A percentile compares a stretch with the other conserved stretches of the same genome.
phyloP scores from a whole-genome alignment of 2,888 invertebrate genomes.

The Drosophila colorata region DNA sequence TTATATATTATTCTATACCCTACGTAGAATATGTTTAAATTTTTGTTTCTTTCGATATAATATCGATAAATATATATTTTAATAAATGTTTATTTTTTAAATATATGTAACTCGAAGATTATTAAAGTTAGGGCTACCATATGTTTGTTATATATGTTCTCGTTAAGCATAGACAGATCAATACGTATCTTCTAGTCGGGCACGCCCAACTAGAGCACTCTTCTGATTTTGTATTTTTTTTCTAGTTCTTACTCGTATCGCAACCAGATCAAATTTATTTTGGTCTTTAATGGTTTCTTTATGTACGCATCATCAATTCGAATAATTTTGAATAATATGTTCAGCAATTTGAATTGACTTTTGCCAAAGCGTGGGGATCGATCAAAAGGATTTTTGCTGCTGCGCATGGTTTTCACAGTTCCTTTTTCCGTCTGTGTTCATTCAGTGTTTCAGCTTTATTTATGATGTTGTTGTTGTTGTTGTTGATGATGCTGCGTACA shows the following conservation, averaged over 20 bases:
- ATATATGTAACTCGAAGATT: too few species aligned
- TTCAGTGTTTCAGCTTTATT: constrained; percentile 13
- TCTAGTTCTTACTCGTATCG: constrained; percentile 4
- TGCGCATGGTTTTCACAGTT: constrained; percentile 12
- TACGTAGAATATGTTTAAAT: too few species aligned
- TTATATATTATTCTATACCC: too few species aligned
- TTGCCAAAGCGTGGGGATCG: constrained; percentile 16
- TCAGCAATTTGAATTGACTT: constrained; percentile 38
- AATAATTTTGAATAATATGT: constrained; percentile 46
- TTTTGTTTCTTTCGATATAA: too few species aligned
- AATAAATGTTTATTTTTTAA: too few species aligned
- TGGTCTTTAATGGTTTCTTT: constrained; percentile 7
- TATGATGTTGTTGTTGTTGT: constrained; percentile 18
- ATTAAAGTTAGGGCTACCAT: too few species aligned
- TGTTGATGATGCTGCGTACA: constrained; percentile 40
- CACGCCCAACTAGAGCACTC: too few species aligned
- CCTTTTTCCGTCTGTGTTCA: constrained; percentile 13
- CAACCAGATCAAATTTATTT: neutral
- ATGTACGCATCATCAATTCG: constrained; percentile 13
- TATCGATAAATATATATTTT: too few species aligned
- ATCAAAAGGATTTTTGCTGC: constrained; percentile 26
- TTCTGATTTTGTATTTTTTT: neutral
- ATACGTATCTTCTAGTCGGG: too few species aligned
- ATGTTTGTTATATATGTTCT: too few species aligned
- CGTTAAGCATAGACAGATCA: too few species aligned